Evolutionary conservation across 2,113 vertebrate species (phyloP).

Genomic region (Nesogale talazaci): DNA sequence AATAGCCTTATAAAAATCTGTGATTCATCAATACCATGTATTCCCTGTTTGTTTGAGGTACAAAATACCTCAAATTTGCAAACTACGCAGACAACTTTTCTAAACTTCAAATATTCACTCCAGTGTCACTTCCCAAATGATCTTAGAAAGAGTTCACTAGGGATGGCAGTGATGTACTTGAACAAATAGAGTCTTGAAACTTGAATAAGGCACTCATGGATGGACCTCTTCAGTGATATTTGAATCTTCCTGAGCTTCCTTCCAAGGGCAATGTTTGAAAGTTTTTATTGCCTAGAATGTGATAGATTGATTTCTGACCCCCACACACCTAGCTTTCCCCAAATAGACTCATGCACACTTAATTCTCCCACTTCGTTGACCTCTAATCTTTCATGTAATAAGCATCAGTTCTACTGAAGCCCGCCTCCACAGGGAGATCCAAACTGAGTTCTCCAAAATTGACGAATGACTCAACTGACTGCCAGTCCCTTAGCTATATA

Average conservation of each 20-base stretch:
- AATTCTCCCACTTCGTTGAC: not conserved
- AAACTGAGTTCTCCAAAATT: not conserved
- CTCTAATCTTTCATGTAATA: not conserved
- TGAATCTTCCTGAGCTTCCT: not conserved
- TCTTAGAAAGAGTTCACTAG: slow-evolving; percentile 11
- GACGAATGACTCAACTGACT: not conserved
- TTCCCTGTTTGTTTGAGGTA: not conserved
- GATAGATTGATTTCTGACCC: not conserved
- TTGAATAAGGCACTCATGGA: not conserved
- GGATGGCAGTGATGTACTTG: not conserved
- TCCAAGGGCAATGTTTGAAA: not conserved
- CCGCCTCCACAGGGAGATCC: not conserved
- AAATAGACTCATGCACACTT: not conserved
- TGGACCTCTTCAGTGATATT: not conserved
- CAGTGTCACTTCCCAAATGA: slow-evolving; percentile 16
- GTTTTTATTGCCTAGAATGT: not conserved
- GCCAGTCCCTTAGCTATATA: not conserved
- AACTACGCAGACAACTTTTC: slow-evolving; percentile 43
- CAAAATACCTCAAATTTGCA: slow-evolving; percentile 25
- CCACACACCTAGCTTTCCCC: not conserved
- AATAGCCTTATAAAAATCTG: not conserved
- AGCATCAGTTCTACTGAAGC: not conserved
- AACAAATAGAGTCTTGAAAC: slow-evolving; percentile 11
- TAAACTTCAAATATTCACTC: slow-evolving; percentile 28
- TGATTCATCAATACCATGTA: not conserved